Base-by-base conservation (phyloP, 2,797 vertebrate genomes). In the Falco columbarius region DNA sequence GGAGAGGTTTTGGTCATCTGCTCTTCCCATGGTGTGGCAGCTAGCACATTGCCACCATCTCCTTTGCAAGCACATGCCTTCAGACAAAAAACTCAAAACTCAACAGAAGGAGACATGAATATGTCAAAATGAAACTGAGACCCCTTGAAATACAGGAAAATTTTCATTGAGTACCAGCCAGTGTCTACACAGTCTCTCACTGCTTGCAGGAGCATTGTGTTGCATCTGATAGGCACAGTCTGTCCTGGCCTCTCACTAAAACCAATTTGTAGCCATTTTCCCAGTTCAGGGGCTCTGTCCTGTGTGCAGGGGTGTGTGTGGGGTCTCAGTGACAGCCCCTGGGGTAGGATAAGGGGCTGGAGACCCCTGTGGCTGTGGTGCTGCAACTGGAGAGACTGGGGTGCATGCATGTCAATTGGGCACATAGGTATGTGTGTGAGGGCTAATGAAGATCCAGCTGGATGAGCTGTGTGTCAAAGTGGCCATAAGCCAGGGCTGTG, bases 161-260 rank as follows among this genome's bases (percentile, higher is more conserved):
- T 18, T 77, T 38, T 46, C 59, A 22, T 14, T 22, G 20, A 67
- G 18, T 42, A 17, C 12, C n/a, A 58, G 4, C 1, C 2, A 6
- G 10, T 34, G 8, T n/a, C 51, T 80, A 47, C 9, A 42, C 4
- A 54, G 9, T 46, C 47, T 18, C 12, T 68, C 8, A 4, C 75
- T 55, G 10, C 29, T 46, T 49, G 14, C 0, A 0, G 26, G n/a
- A 71, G 14, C 1, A 0, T 22, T 49, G 36, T 46, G 29, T 38
- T 46, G 7, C 11, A 61, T 27, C 22, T 59, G 80, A 40, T 19
- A 1, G 0, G 4, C 23, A 30, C 26, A 26, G 9, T 54, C 26
- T 66, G 32, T 44, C 13, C 36, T 59, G 52, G 10, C 32, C 34
- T 65, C 21, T 81, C 15, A n/a, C 24, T 40, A 30, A 74, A n/a